Conservation (phyloP, 1,140 invertebrate species). For the Gonioctena quinquepunctata region DNA sequence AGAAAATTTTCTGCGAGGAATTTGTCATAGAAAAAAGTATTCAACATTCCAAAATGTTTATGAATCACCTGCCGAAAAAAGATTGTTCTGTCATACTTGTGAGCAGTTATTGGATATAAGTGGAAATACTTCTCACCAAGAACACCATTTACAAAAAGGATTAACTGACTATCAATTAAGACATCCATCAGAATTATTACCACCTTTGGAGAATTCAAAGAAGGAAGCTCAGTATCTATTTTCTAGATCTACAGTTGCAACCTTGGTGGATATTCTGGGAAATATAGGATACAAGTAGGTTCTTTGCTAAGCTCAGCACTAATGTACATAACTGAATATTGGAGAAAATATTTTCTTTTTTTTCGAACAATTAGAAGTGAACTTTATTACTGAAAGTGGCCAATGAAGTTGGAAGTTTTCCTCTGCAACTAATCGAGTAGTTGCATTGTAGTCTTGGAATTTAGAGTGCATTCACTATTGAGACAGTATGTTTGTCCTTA, state of each 20-base stretch:
- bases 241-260: constrained; percentile 60
- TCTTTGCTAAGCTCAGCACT: too few relatives aligned
- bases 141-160: constrained; percentile 56
- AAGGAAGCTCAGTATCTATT: constrained; percentile 81
- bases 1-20: constrained; percentile 56
- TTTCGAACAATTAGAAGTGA: too few relatives aligned
- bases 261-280: constrained; percentile 61
- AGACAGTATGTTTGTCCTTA: too few relatives aligned
- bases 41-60: constrained; percentile 56
- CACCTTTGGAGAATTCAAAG: constrained; percentile 66
- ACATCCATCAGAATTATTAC: constrained; percentile 64
- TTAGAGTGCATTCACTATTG: too few relatives aligned
- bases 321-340: too few relatives aligned
- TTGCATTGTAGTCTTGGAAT: too few relatives aligned
- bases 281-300: constrained; percentile 58
- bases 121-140: constrained; percentile 57
- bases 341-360: too few relatives aligned
- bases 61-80: constrained; percentile 48
- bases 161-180: constrained; percentile 59
- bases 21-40: constrained; percentile 61
- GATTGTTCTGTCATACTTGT: constrained; percentile 69
- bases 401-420: too few relatives aligned
- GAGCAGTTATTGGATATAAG: constrained; percentile 59
- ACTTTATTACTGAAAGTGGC: too few relatives aligned
- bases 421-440: too few relatives aligned